Evolutionary conservation across 35 echinoderm and acorn worm genomes (phyloP), one percentile per base, ranked within the genome.

Genomic region (Heliocidaris erythrogramma): DNA sequence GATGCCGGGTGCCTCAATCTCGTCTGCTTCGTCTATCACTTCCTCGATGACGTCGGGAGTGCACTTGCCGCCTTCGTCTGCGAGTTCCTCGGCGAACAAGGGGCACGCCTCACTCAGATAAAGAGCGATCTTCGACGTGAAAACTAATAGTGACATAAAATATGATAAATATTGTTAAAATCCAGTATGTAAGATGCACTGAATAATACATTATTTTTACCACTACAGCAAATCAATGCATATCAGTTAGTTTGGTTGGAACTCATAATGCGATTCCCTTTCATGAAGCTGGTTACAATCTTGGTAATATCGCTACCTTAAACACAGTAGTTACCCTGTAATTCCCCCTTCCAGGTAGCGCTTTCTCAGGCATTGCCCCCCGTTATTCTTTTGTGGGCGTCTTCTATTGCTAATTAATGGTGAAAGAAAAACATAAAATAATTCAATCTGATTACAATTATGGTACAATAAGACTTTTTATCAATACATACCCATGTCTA

Each of bases 11-110:
- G 29, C 14, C 29, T 89, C 87, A 31, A 89, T 89, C 87, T 89
- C 87, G 87, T 89, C 87, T 13, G 32, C 87, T 24, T 89, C 87
- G 31, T 89, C 87, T 5, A 89, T 89, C 4, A 89, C 87, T 9
- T 89, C 87, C 47, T 89, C 87, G 13, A 35, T 47, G 31, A 89
- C 87, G 30, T 89, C 87, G 12, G 87, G 87, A 48, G 30, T 30
- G 87, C 87, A 89, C 87, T 89, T 32, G 11, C 87, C 87, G 21
- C 87, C 87, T 42, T 89, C 87, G 30, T 89, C 87, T 5, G 18
- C 9, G 31, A 89, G 18, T 18, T 89, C 87, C 87, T 32, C 31
- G 31, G 31, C 31, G 30, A 89, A 89, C 31, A 89, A 9, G 31
- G 31, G 12, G 13, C 87, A 89, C 14, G 87, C 87, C 21, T 32